phyloP scores from a whole-genome alignment of 2,888 invertebrate genomes.

The Himalopsyche tibetana region DNA sequence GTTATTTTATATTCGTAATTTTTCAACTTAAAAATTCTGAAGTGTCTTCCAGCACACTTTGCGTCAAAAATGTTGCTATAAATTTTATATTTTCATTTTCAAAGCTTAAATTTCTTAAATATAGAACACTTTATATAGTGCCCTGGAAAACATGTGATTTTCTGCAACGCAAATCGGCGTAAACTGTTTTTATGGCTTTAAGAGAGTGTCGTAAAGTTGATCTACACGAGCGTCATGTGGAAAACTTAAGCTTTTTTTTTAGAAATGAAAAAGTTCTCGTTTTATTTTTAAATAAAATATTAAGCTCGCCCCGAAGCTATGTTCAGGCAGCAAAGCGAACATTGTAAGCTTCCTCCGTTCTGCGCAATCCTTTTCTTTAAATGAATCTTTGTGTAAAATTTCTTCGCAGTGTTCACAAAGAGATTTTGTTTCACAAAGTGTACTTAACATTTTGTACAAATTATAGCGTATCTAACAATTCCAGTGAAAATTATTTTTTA shows the following conservation, averaged over 20 bases:
- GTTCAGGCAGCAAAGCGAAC: background rate
- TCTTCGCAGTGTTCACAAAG: too few relatives aligned
- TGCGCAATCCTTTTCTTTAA: background rate
- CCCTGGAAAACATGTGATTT: constrained; percentile 3
- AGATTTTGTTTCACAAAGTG: too few relatives aligned
- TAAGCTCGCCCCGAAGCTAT: background rate
- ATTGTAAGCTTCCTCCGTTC: background rate
- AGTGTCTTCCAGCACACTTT: too few relatives aligned
- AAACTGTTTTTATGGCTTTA: constrained; percentile 31
- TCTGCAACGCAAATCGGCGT: constrained; percentile 24
- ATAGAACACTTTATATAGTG: background rate
- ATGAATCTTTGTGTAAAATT: background rate
- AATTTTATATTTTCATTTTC: background rate
- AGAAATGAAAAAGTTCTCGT: background rate
- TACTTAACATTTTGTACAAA: too few relatives aligned
- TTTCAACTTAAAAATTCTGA: too few relatives aligned
- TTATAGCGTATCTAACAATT: too few relatives aligned
- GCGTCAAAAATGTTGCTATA: background rate
- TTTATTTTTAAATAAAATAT: constrained; percentile 16
- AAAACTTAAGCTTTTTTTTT: constrained; percentile 19
- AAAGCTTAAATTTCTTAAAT: background rate
- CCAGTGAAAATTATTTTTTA: too few relatives aligned
- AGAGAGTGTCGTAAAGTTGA: constrained; percentile 24
- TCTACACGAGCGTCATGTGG: constrained; percentile 27
- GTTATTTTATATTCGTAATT: too few relatives aligned